Base-by-base conservation (phyloP, 2,113 vertebrate species). In the Sarotherodon lohbergeri region DNA sequence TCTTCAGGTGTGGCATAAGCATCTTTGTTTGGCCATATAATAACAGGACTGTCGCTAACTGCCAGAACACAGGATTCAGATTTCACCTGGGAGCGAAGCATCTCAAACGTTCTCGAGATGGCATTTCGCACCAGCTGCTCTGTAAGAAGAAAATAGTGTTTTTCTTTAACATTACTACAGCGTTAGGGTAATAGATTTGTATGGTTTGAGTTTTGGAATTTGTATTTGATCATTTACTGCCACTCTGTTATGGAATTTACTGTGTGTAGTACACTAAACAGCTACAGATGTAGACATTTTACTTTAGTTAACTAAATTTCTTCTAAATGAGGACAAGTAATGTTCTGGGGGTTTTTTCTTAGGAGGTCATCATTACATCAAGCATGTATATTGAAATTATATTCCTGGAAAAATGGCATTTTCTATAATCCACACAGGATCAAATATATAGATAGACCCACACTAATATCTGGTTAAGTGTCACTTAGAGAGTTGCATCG, bases 1-100 rank as follows among this genome's bases (percentile, higher is more conserved):
- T 97, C 96, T 82, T 94, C 95, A 3, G 96, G 92, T 27, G 95
- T 88, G 24, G 94, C 96, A 85, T 46, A 95, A 19, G 86, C 46
- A 6, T 91, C 91, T 73, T 88, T 97, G 90, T 98, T 99, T 6
- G 98, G 98, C 98, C 98, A 99, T 54, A 99, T 85, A 5, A 98
- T 96, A 34, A 99, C 81, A 3, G 97, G 91, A 89, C 97, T 98
- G 86, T 95, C 94, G 82, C 96, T 94, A 86, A 99, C 89, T 55
- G 94, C 93, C 27, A 99, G 93, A 14, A 98, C 97, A 24, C 98
- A 96, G 7, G 96, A 96, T 13, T 98, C 95, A 3, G 98, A 98
- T 80, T 96, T 97, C 55, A 98, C 95, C 86, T 97, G 97, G 39
- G 94, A 89, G n/a, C 93, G 95, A 54, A 99, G 96, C 61, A 84